phyloP scores from a whole-genome alignment of 2,888 invertebrate genomes.

The Hypsopygia costalis region DNA sequence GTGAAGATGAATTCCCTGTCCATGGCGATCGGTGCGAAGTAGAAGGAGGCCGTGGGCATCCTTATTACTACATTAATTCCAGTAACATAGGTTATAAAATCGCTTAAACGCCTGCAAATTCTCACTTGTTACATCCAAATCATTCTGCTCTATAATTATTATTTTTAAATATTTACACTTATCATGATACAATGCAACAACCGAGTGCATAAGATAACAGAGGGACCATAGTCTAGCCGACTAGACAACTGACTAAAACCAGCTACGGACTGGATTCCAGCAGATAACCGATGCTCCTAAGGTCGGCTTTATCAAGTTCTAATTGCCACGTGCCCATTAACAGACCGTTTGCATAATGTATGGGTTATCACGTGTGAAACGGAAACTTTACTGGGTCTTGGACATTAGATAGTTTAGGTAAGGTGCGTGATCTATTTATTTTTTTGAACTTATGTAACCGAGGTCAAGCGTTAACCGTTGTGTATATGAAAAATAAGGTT shows the following conservation, averaged over 20 bases:
- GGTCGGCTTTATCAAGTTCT: conserved; percentile 3
- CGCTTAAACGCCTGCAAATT: no score
- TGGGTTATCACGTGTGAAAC: neutral
- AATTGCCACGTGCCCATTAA: conserved; percentile 9
- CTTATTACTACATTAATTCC: no score
- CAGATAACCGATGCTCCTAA: conserved; percentile 1
- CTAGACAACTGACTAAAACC: neutral
- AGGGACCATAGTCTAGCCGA: neutral
- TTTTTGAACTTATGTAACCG: no score
- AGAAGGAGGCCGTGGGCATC: no score
- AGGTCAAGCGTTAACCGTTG: no score
- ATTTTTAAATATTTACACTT: neutral
- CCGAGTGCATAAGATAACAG: conserved; percentile 7
- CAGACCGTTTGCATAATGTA: conserved; percentile 1
- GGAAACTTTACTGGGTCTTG: neutral
- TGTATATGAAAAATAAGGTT: no score
- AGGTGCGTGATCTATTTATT: no score
- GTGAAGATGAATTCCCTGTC: no score
- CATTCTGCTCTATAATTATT: no score
- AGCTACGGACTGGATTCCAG: neutral
- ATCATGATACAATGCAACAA: conserved; percentile 1
- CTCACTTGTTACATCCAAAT: no score
- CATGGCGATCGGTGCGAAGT: no score
- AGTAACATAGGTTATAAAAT: no score
- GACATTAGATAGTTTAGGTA: neutral